Conservation (phyloP, 2,888 invertebrate genomes). For the Nesidiocoris tenuis region DNA sequence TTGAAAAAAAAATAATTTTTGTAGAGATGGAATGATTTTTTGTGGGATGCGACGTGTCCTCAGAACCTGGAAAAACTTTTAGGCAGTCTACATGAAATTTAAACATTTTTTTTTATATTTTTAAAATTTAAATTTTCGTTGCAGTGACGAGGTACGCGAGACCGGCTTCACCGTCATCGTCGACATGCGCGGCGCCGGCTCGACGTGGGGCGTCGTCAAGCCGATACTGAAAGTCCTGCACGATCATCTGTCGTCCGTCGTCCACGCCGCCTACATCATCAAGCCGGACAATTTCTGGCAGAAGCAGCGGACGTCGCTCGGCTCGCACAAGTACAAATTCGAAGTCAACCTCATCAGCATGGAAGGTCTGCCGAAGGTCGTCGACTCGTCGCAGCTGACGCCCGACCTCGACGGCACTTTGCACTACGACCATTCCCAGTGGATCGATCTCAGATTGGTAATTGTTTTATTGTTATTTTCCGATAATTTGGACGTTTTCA, state of each 20-base stretch:
- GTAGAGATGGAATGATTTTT: too few relatives aligned
- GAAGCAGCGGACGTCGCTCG: slow-evolving; percentile 95
- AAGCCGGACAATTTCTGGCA: slow-evolving; percentile 99
- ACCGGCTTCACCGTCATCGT: slow-evolving; percentile 93
- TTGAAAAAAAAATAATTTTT: too few relatives aligned
- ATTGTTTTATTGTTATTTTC: too few relatives aligned
- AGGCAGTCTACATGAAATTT: too few relatives aligned
- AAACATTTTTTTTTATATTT: too few relatives aligned
- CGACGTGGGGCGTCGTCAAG: slow-evolving; percentile 94
- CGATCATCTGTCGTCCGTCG: slow-evolving; percentile 88
- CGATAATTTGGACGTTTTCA: too few relatives aligned
- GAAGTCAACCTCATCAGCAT: slow-evolving; percentile 95
- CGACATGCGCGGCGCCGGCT: slow-evolving; percentile 95
- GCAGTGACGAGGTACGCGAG: slow-evolving; percentile 79
- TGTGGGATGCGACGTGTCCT: too few relatives aligned
- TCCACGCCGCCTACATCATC: slow-evolving; percentile 93
- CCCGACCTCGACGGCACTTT: slow-evolving; percentile 90
- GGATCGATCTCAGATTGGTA: slow-evolving; percentile 89
- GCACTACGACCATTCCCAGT: slow-evolving; percentile 93
- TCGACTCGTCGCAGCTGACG: slow-evolving; percentile 90
- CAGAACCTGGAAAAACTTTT: too few relatives aligned
- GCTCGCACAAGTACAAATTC: slow-evolving; percentile 98
- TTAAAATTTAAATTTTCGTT: too few relatives aligned
- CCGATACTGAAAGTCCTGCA: slow-evolving; percentile 95
- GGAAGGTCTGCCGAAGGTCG: slow-evolving; percentile 88